A percentile compares a stretch with the other conserved stretches of the same genome.
Conservation (phyloP, 1,140 invertebrate genomes). For the Reticulitermes speratus region DNA sequence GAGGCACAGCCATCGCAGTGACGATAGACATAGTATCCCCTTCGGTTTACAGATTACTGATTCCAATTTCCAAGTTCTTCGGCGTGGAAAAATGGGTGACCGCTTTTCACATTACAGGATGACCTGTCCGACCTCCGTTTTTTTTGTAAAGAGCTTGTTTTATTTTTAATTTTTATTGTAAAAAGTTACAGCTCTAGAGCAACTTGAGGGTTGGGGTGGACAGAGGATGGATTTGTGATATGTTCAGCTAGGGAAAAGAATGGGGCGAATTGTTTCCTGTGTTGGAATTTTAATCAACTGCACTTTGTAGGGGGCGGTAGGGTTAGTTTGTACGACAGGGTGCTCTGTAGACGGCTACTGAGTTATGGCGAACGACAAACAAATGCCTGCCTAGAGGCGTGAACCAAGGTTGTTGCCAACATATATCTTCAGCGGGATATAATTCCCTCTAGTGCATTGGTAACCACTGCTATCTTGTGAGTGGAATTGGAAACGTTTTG, state of each 20-base stretch:
- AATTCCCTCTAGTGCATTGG: not conserved
- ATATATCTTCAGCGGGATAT: not conserved
- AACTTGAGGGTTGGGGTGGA: slow-evolving; percentile 5
- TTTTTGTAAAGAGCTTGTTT: not conserved
- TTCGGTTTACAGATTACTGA: not conserved
- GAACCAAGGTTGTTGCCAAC: slow-evolving; percentile 10
- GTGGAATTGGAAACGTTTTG: not conserved
- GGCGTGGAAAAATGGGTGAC: not conserved
- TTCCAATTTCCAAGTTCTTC: slow-evolving; percentile 19
- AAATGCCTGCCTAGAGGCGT: slow-evolving; percentile 1
- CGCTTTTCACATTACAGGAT: not conserved
- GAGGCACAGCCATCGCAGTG: not conserved
- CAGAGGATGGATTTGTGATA: slow-evolving; percentile 15
- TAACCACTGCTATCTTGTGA: not conserved
- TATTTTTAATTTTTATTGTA: not conserved
- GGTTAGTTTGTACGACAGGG: not conserved
- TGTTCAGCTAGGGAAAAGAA: not conserved
- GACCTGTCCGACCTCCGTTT: not conserved
- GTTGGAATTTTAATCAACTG: slow-evolving; percentile 8
- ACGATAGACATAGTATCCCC: not conserved
- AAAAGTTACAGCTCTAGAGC: not conserved
- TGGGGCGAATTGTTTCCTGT: slow-evolving; percentile 7
- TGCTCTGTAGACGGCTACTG: not conserved
- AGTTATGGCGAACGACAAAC: not conserved
- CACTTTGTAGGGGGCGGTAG: not conserved